phyloP scores from a whole-genome alignment of 2,797 vertebrate genomes.

The Pogonophryne albipinna region DNA sequence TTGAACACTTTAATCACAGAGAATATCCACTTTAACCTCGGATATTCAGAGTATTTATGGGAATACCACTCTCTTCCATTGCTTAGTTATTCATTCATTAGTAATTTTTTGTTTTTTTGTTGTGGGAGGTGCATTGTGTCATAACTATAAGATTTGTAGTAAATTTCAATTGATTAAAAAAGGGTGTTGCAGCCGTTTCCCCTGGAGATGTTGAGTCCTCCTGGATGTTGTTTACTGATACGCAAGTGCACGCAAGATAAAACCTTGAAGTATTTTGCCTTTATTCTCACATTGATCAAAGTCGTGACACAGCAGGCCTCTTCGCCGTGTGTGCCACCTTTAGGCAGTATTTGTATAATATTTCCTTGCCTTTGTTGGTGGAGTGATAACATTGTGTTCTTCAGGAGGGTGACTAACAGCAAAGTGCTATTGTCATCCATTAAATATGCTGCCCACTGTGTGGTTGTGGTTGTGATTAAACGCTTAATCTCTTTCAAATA shows the following conservation, averaged over 20 bases:
- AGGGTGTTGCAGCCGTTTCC: not conserved
- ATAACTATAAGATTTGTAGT: not conserved
- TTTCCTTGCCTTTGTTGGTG: constrained; percentile 5
- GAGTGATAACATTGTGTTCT: constrained; percentile 27
- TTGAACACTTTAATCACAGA: too few relatives aligned
- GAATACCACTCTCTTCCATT: too few relatives aligned
- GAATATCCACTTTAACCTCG: too few relatives aligned
- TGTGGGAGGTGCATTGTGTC: too few relatives aligned
- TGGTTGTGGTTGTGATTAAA: not conserved
- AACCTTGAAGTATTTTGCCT: not conserved
- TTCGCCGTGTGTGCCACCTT: not conserved
- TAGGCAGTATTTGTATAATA: not conserved
- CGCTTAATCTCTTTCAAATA: not conserved
- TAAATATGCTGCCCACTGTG: not conserved
- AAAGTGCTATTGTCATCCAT: constrained; percentile 4
- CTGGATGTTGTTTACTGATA: not conserved
- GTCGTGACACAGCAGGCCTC: not conserved
- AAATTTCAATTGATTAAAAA: not conserved
- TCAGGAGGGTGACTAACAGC: not conserved
- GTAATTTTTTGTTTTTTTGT: too few relatives aligned
- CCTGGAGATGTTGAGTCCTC: not conserved
- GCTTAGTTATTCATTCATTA: too few relatives aligned
- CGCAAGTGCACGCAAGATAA: not conserved
- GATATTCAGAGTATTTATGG: too few relatives aligned
- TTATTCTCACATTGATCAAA: not conserved